phyloP scores from a whole-genome alignment of 2,113 vertebrate genomes.

The Microcebus jonahi region DNA sequence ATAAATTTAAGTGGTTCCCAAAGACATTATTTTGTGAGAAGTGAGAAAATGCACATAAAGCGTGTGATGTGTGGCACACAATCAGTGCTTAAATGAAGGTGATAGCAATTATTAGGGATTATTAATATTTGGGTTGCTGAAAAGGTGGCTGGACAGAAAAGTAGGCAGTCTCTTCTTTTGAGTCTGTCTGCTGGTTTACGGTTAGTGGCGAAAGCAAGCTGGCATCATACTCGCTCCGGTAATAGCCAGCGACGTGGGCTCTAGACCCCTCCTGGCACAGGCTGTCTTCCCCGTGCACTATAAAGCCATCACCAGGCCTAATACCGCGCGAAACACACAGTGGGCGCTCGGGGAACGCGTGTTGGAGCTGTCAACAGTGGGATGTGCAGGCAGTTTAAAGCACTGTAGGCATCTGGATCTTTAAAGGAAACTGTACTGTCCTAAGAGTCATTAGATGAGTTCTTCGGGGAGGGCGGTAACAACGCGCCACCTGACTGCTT shows the following conservation, averaged over 20 bases:
- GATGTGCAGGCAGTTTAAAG: not conserved
- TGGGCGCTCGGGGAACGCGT: not conserved
- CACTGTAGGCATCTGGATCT: not conserved
- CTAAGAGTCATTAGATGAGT: not conserved
- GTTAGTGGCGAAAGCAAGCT: not conserved
- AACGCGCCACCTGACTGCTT: not conserved
- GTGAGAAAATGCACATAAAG: not conserved
- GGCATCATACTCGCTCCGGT: not conserved
- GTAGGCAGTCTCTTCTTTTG: not conserved
- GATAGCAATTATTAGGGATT: not conserved
- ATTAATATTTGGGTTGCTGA: not conserved
- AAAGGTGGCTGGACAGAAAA: not conserved
- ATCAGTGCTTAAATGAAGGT: not conserved
- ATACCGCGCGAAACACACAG: not conserved
- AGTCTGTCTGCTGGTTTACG: not conserved
- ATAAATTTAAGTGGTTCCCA: conserved; percentile 1
- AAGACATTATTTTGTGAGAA: not conserved
- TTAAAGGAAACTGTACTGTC: not conserved
- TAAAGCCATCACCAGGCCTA: not conserved
- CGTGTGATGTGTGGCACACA: not conserved
- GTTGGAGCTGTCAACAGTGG: not conserved
- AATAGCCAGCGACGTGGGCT: not conserved
- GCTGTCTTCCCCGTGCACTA: not conserved
- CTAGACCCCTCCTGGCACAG: not conserved
- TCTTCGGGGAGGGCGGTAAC: not conserved